Base-by-base conservation (phyloP, 2,113 vertebrate species). In the Lagopus muta region DNA sequence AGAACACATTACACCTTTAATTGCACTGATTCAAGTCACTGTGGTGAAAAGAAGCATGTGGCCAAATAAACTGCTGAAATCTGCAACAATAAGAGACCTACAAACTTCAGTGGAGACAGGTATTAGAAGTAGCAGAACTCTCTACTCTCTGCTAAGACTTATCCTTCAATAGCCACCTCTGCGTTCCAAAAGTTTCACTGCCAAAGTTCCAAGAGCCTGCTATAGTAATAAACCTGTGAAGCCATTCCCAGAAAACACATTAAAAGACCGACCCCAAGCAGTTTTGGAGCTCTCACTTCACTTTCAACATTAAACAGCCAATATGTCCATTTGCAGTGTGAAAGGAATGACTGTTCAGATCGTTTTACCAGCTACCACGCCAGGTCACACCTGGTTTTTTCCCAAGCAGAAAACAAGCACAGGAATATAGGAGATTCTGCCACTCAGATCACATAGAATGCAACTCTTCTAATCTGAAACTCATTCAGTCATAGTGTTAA, bases 271-370 rank as follows among this genome's bases (percentile, higher is more conserved):
- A 7, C 10, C 6, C 10, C 34, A 55, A 60, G 54, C 4, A 34
- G 28, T 60, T 62, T 12, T 19, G 30, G 36, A 16, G 15, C 24
- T 79, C 72, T 36, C 47, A 57, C 19, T 61, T 77, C 27, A 82
- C 43, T n/a, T 83, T 62, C 38, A 40, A 10, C 40, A 18, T n/a
- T 40, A 24, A 84, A 50, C 11, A 71, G 40, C 13, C 42, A 50
- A 18, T 24, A 18, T 3, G 36, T 11, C 52, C 40, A 14, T 6
- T 66, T 43, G 43, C 10, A 24, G 6, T 0, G 0, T 10, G 10
- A 61, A n/a, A 48, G 50, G n/a, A 25, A 47, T 13, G 42, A 66
- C 57, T 34, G 27, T 78, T 65, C 4, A 19, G 30, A 30, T 15
- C 34, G 24, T n/a, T 86, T 34, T 52, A 64, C 34, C 43, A 48